phyloP scores from a whole-genome alignment of 2,113 vertebrate species.

The Sceloporus tristichus region DNA sequence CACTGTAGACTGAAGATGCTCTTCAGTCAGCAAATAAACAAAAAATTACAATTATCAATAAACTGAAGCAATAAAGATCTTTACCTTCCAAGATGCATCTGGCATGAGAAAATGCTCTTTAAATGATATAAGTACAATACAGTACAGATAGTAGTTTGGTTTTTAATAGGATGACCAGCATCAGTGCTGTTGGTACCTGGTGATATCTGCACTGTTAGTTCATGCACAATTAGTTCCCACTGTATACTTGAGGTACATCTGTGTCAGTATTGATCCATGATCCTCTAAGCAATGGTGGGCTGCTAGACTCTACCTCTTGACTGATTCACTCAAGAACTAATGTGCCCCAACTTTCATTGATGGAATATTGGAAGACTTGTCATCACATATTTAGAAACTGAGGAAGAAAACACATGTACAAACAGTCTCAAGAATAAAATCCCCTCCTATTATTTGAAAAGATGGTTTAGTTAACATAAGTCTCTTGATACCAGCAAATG shows the following conservation, averaged over 20 bases:
- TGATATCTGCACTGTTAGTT: background rate
- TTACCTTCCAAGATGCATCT: too few relatives aligned
- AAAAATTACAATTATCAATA: too few relatives aligned
- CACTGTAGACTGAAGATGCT: too few relatives aligned
- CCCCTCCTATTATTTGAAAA: constrained; percentile 30
- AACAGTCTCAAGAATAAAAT: constrained; percentile 32
- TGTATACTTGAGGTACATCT: background rate
- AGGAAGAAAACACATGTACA: rapidly evolving
- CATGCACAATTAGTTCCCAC: background rate
- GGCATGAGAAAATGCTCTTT: too few relatives aligned
- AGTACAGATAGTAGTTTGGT: too few relatives aligned
- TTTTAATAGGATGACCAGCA: too few relatives aligned
- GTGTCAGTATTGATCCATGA: background rate
- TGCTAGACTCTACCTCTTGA: background rate
- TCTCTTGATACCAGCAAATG: constrained; percentile 63
- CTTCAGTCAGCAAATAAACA: too few relatives aligned
- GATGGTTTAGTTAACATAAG: constrained; percentile 49
- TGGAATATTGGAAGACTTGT: background rate
- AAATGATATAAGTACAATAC: too few relatives aligned
- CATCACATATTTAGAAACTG: constrained; percentile 43
- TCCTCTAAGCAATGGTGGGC: background rate
- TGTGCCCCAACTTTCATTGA: background rate
- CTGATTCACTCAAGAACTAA: background rate
- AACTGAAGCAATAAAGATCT: too few relatives aligned
- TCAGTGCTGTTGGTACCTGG: too few relatives aligned